phyloP scores from a whole-genome alignment of 2,888 invertebrate genomes.

The Cosmorhoe ocellata region DNA sequence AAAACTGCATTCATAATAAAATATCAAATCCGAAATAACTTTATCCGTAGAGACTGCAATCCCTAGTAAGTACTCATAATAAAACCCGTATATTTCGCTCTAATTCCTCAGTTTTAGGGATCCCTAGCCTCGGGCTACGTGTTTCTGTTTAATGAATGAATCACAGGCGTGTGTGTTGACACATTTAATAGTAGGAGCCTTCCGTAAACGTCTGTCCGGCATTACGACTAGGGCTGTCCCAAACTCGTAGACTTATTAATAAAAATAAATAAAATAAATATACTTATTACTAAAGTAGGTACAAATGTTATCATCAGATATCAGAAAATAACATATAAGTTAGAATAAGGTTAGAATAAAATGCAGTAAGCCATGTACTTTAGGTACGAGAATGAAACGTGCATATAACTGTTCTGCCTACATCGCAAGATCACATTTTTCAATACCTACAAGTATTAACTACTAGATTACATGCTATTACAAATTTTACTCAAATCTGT shows the following conservation, averaged over 20 bases:
- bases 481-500: too few relatives aligned
- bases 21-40: neutral
- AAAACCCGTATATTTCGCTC: slow-evolving; percentile 35
- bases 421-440: too few relatives aligned
- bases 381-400: too few relatives aligned
- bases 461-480: too few relatives aligned
- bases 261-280: neutral
- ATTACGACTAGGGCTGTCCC: slow-evolving; percentile 13
- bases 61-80: neutral
- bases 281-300: too few relatives aligned
- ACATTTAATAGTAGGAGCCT: slow-evolving; percentile 23
- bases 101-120: slow-evolving; percentile 44
- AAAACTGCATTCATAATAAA: neutral
- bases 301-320: too few relatives aligned
- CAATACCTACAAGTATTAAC: too few relatives aligned
- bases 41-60: neutral
- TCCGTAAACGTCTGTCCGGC: slow-evolving; percentile 16
- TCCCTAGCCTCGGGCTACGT: slow-evolving; percentile 31
- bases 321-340: too few relatives aligned
- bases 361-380: too few relatives aligned
- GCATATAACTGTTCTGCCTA: too few relatives aligned
- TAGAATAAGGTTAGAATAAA: too few relatives aligned
- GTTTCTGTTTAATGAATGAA: slow-evolving; percentile 44
- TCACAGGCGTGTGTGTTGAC: slow-evolving; percentile 34
- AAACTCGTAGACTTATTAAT: too few relatives aligned